Base-by-base conservation (phyloP, 1,140 invertebrate genomes). In the Rhizoglyphus robini region DNA sequence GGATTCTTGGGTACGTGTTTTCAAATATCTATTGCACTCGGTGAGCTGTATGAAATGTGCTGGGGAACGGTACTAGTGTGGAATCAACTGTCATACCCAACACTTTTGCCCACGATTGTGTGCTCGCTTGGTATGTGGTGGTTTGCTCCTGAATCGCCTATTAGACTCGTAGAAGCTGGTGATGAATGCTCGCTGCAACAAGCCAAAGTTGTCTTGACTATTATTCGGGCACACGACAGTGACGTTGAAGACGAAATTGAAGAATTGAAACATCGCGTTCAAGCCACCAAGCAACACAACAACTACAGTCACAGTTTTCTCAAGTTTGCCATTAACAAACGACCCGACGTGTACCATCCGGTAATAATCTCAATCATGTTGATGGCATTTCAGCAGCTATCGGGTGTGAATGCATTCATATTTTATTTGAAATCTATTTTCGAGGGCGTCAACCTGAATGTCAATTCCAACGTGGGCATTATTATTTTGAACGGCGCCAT, bases 301-400 rank as follows among this genome's bases (percentile, higher is more conserved):
- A n/a, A n/a, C n/a, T n/a, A n/a, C n/a, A 34, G 5, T 41, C 23
- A 46, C 29, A 25, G n/a, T n/a, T 49, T 23, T 30, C 60, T 41
- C 13, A 62, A 25, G n/a, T 36, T 63, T 32, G 51, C n/a, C 34
- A 46, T 51, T 34, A 38, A 70, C 23, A 82, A 88, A 68, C 82
- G 80, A 23, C 80, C 75, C 4, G 79, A 78, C 62, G 83, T 91
- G 71, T 69, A 86, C 13, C 86, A 84, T 68, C 85, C 88, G 0
- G 73, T 93, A 15, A 71, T 84, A 0, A 87, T 94, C 41, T 84
- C 86, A 0, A 74, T 95, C 4, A 87, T 87, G 2, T 79, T 96
- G 31, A 94, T 95, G 90, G 83, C 90, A 72, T 89, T 95, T 80
- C 91, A 96, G 79, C 91, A 96, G 75, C 76, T 93, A 65, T 90